A percentile compares a stretch with the other conserved stretches of the same genome.
Conservation (phyloP, 2,797 vertebrate genomes). For the Lacerta agilis region DNA sequence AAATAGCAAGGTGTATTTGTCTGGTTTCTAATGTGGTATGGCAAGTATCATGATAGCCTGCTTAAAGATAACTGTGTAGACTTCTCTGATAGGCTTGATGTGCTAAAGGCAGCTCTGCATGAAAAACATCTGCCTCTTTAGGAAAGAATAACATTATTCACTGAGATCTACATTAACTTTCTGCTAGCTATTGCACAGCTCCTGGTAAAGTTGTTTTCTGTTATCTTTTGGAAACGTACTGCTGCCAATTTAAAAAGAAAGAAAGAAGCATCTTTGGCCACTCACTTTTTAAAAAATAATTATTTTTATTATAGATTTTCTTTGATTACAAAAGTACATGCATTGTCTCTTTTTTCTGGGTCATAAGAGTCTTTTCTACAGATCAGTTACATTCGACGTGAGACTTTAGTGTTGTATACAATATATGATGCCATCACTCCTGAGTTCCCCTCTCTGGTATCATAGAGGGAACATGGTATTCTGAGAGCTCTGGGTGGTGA, state of each 20-base stretch:
- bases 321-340: too few species aligned
- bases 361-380: too few species aligned
- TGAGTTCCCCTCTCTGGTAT: too few species aligned
- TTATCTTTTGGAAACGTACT: constrained; percentile 57
- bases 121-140: constrained; percentile 45
- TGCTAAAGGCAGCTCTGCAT: constrained; percentile 53
- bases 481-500: too few species aligned
- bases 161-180: constrained; percentile 45
- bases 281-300: too few species aligned
- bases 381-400: too few species aligned
- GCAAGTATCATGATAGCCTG: constrained; percentile 37
- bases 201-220: constrained; percentile 43
- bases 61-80: constrained; percentile 20
- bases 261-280: constrained; percentile 26
- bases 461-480: too few species aligned
- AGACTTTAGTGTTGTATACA: too few species aligned
- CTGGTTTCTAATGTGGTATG: neutral
- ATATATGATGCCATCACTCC: too few species aligned
- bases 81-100: constrained; percentile 55
- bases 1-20: constrained; percentile 10
- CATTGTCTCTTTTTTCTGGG: too few species aligned
- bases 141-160: constrained; percentile 55
- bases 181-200: constrained; percentile 26
- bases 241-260: constrained; percentile 31
- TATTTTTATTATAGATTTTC: too few species aligned